Evolutionary conservation across 2,113 vertebrate species (phyloP).

Genomic region (Prochilodus magdalenae): DNA sequence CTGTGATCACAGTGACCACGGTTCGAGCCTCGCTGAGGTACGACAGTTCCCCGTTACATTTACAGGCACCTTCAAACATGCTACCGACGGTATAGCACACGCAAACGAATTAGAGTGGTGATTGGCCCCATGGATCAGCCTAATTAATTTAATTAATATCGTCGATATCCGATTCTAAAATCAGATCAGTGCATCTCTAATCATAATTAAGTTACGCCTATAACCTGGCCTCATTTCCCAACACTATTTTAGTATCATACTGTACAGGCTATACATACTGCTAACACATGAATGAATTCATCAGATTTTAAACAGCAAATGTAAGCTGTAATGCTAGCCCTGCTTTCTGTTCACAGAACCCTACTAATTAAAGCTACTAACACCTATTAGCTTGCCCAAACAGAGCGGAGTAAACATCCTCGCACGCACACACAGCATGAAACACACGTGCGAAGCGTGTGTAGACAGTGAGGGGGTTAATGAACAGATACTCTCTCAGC

Average conservation of each 20-base stretch:
- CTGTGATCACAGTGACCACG: too few relatives aligned
- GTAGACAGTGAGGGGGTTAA: constrained; percentile 1
- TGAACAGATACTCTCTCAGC: neutral
- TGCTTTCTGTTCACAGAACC: neutral
- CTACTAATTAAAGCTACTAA: constrained; percentile 29
- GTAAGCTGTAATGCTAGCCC: neutral
- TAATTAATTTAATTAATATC: too few relatives aligned
- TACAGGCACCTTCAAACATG: too few relatives aligned
- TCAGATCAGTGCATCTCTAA: too few relatives aligned
- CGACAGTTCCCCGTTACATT: too few relatives aligned
- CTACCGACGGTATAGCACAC: too few relatives aligned
- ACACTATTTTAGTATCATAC: neutral
- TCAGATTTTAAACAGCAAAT: too few relatives aligned
- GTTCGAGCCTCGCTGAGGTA: too few relatives aligned
- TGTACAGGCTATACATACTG: neutral
- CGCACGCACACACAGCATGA: neutral
- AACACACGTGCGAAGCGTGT: neutral
- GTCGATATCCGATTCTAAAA: too few relatives aligned
- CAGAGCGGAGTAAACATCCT: neutral
- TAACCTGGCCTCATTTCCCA: neutral
- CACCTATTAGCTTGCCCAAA: neutral
- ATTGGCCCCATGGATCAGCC: too few relatives aligned
- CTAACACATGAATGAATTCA: neutral
- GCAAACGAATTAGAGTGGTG: too few relatives aligned
- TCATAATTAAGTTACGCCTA: neutral